Percentiles rank a stretch among this genome's conserved stretches.
Conservation (phyloP, 2,888 invertebrate species). For the Ceramica pisi region DNA sequence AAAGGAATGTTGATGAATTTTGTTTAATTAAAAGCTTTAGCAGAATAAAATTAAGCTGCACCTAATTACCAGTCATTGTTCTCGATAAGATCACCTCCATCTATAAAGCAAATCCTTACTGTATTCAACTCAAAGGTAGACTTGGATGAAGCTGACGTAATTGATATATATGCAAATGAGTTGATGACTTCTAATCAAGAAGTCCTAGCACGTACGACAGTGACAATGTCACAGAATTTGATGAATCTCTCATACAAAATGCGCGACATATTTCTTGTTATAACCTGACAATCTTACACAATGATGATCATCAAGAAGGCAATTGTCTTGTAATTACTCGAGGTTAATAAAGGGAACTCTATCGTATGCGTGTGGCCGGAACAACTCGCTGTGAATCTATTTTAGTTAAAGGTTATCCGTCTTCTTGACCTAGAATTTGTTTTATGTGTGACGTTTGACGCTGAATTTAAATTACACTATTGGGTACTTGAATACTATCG, state of each 20-base stretch:
- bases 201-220: background rate
- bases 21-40: conserved; percentile 1
- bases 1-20: background rate
- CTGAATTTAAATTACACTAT: conserved; percentile 50
- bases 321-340: conserved; percentile 37
- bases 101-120: background rate
- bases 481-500: conserved; percentile 1
- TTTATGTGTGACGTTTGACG: conserved; percentile 42
- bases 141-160: background rate
- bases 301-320: conserved; percentile 24
- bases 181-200: background rate
- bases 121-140: background rate
- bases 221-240: conserved; percentile 15
- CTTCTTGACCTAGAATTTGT: conserved; percentile 63
- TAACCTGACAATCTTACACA: background rate
- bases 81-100: background rate
- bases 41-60: background rate
- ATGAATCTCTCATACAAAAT: conserved; percentile 8
- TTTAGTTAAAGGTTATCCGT: conserved; percentile 61
- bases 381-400: conserved; percentile 54
- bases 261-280: background rate
- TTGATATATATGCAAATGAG: background rate
- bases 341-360: conserved; percentile 48
- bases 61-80: background rate
- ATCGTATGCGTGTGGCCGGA: conserved; percentile 39